Evolutionary conservation across 2,888 invertebrate species (phyloP), one percentile per base, ranked within the genome.

Genomic region (Teleogryllus oceanicus): DNA sequence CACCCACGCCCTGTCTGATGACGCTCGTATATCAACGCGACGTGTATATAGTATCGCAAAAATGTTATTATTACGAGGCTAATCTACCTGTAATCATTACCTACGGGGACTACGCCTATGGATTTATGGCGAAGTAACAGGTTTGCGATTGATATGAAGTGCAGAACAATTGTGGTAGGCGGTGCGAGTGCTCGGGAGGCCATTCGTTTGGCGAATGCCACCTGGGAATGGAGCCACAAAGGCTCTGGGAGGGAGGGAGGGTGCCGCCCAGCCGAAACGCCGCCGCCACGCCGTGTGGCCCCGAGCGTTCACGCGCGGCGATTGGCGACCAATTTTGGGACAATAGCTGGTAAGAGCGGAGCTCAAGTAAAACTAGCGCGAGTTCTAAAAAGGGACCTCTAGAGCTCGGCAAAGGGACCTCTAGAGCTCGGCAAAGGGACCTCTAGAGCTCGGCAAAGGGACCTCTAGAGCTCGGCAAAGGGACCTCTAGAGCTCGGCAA

Each of bases 11-110:
- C 62, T 18, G n/a, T 62, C 62, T 62, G 13, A 62, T 62, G 62
- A 13, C n/a, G n/a, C 62, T 62, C 62, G 62, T 62, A 62, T 62
- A 62, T 62, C 62, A 62, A 1, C n/a, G 16, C 3, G 62, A 62
- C 62, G 62, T 62, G n/a, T 62, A 62, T 62, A 62, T 62, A 62
- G 62, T 62, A 62, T 62, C 62, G 62, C 62, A 62, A 62, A 62
- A 62, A 62, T 62, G 62, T 62, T 62, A 62, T 62, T 62, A 62
- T 62, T 62, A 62, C 62, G 16, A 13, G n/a, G 62, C 62, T 62
- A 62, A 62, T 62, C 62, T 62, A 62, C 62, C n/a, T 62, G 62
- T 62, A 62, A 62, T 62, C 62, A 62, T 62, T 62, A 62, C 62
- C 62, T 16, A 62, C 62, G n/a, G n/a, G 37, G 62, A 62, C 62